phyloP scores from a whole-genome alignment of 2,888 invertebrate genomes.

The Callimorpha dominula region DNA sequence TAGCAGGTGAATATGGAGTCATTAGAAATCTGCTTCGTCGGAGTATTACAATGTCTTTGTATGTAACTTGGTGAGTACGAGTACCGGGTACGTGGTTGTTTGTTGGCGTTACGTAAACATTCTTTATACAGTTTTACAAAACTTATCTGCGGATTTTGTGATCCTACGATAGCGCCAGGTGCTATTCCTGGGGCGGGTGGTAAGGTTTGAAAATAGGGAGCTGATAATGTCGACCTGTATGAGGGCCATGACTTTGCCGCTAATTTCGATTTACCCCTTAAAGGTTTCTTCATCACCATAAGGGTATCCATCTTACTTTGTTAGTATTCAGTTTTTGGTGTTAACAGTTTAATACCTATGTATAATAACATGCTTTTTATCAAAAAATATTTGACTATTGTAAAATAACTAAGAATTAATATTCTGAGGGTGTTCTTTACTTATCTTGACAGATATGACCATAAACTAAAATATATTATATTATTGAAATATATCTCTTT shows the following conservation, averaged over 20 bases:
- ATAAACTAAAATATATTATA: too few relatives aligned
- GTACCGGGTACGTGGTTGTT: neutral
- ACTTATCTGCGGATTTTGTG: constrained; percentile 34
- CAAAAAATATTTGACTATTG: neutral
- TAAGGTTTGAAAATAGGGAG: neutral
- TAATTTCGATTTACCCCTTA: constrained; percentile 17
- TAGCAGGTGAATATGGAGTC: constrained; percentile 20
- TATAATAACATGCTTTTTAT: neutral
- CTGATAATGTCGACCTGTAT: neutral
- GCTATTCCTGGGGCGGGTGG: constrained; percentile 1
- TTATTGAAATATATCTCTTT: too few relatives aligned
- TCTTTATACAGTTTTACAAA: constrained; percentile 57
- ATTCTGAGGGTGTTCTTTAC: neutral
- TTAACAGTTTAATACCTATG: too few relatives aligned
- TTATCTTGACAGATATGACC: neutral
- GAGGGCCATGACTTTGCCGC: neutral
- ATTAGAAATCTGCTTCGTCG: neutral
- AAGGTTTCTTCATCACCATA: constrained; percentile 42
- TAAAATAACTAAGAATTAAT: neutral
- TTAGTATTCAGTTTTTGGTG: neutral
- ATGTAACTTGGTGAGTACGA: constrained; percentile 4
- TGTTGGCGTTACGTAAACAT: neutral
- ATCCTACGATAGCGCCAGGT: neutral
- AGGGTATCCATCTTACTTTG: constrained; percentile 50
- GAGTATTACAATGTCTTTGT: constrained; percentile 17